These are phyloP conservation scores for Cyprinodon tularosa DNA, from an alignment of 2,113 vertebrate genomes.

Conservation along the genomic window DNA sequence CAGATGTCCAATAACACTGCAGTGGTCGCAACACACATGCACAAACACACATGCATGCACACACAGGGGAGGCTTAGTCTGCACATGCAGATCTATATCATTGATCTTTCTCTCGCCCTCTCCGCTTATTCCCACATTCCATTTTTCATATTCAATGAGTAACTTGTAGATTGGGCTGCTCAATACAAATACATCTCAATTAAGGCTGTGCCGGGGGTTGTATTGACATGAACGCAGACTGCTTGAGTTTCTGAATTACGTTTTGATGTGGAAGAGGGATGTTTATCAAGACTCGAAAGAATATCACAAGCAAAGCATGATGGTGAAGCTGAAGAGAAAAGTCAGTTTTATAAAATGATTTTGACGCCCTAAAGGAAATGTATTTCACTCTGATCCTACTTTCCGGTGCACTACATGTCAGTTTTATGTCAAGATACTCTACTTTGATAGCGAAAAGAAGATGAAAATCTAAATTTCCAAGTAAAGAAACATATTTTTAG, in stretches of 20 bases:
- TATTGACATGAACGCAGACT: slow-evolving; percentile 39
- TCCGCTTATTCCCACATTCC: slow-evolving; percentile 57
- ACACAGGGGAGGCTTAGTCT: slow-evolving; percentile 47
- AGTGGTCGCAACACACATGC: slow-evolving; percentile 20
- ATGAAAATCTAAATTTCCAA: neutral
- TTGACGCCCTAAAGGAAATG: neutral
- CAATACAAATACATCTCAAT: slow-evolving; percentile 79
- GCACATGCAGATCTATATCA: slow-evolving; percentile 81
- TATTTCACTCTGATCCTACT: neutral
- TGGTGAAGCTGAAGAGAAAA: neutral
- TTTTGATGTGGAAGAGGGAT: neutral
- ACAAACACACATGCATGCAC: slow-evolving; percentile 25
- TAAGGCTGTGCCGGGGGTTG: slow-evolving; percentile 50
- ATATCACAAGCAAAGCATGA: neutral
- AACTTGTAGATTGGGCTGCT: slow-evolving; percentile 78
- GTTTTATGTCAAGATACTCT: neutral
- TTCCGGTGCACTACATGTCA: neutral
- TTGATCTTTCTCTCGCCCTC: slow-evolving; percentile 72
- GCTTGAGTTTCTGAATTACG: neutral
- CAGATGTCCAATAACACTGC: slow-evolving; percentile 78
- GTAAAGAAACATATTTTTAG: neutral
- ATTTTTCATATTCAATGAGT: slow-evolving; percentile 83
- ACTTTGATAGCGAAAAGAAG: neutral
- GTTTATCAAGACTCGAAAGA: neutral
- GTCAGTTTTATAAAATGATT: neutral